Evolutionary conservation across 2,888 invertebrate genomes (phyloP), one percentile per base, ranked within the genome.

Genomic region (Ennomos erosarius): DNA sequence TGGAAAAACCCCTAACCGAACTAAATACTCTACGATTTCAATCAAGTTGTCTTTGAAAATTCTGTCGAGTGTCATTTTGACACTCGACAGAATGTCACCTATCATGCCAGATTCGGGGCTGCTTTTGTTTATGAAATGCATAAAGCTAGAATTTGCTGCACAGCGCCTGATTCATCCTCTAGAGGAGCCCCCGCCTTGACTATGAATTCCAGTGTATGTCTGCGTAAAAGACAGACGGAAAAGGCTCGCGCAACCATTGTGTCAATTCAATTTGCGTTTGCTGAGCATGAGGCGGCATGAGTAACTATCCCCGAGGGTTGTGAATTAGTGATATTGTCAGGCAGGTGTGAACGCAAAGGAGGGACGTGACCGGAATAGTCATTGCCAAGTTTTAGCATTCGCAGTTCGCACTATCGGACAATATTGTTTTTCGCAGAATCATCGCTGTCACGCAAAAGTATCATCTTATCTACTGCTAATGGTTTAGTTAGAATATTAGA

Each of bases 311-410:
- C 16, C 54, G n/a, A 34, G 46, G 50, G 48, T 44, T 44, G 10
- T 37, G 36, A 38, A 43, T 8, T 66, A 61, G 43, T 60, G 60
- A 26, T 26, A 26, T 26, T 0, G 6, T 16, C 3, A 67, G 65
- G 54, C 62, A 65, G 60, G 65, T 60, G 67, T 64, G 55, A 65
- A 68, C 65, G 67, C 51, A 49, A 53, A 61, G 58, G 42, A 38
- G 58, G 26, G 40, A 71, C 71, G 75, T 76, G 76, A 67, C 49
- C 53, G 9, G 68, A 67, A 69, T 73, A 38, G 44, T 65, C 43
- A 52, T 47, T 43, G 45, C 58, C 35, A 49, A 43, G 44, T 46
- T 46, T 54, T n/a, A 55, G 58, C 52, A 59, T 46, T 40, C 63
- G 59, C 43, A 52, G 51, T 47, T 36, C 37, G 62, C 46, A 10